A percentile compares a stretch with the other conserved stretches of the same genome.
Conservation (phyloP, 2,888 invertebrate species). For the Dichetophora obliterata region DNA sequence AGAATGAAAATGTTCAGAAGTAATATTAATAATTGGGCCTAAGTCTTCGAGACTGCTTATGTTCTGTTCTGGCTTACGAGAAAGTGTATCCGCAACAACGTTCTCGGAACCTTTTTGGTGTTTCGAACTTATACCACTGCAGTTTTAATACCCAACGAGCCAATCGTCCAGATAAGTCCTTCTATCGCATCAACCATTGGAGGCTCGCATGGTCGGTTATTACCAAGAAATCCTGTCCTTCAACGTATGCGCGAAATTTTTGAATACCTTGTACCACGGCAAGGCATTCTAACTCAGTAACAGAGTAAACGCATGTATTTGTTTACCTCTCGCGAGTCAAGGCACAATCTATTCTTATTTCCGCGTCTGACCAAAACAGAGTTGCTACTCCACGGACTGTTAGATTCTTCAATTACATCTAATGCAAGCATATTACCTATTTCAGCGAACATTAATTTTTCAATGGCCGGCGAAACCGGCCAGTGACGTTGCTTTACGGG, state of each 20-base stretch:
- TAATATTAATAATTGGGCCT: no score
- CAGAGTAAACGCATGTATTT: conserved; percentile 39
- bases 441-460: conserved; percentile 47
- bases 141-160: conserved; percentile 7
- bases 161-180: conserved; percentile 4
- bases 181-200: conserved; percentile 17
- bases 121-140: background rate
- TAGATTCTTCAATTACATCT: conserved; percentile 54
- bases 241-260: background rate
- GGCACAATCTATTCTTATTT: conserved; percentile 49
- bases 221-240: background rate
- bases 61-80: background rate
- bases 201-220: conserved; percentile 16
- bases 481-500: conserved; percentile 43
- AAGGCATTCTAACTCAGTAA: conserved; percentile 34
- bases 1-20: no score
- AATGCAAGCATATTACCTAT: conserved; percentile 56
- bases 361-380: conserved; percentile 51
- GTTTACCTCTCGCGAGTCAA: conserved; percentile 57
- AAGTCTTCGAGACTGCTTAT: no score
- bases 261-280: background rate
- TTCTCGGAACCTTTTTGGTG: conserved; percentile 1
- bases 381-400: conserved; percentile 54
- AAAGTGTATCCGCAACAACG: conserved; percentile 20
- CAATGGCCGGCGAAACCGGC: conserved; percentile 43